Evolutionary conservation across 2,113 vertebrate genomes (phyloP), one percentile per base, ranked within the genome.

Genomic region (Datnioides undecimradiatus): DNA sequence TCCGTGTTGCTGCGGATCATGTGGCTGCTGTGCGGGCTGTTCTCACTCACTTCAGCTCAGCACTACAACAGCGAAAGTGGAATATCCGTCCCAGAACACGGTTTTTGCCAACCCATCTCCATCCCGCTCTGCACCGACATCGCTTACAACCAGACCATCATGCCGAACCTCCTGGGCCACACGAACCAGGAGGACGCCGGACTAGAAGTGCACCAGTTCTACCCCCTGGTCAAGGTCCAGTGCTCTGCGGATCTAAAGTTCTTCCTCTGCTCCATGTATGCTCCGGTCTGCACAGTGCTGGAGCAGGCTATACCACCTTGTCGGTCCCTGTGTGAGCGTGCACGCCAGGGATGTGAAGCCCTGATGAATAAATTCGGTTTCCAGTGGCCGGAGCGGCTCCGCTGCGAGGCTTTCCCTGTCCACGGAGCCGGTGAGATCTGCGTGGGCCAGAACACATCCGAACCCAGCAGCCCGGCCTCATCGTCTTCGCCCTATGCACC

Each of bases 301-400:
- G 97, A 98, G 86, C 95, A 96, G 88, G 97, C 96, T 65, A 97
- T 98, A 82, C 97, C 96, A 1, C 97, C 97, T 0, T 98, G 97
- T 80, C 94, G 97, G 16, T 96, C 96, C 6, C 87, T 98, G 55
- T 98, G 97, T 40, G 97, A 97, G 84, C 94, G 97, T 2, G 97
- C 97, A 1, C 93, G 96, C 8, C 96, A 97, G 52, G 97, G 97
- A 58, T 98, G 97, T 62, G 96, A 97, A 90, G 97, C 97, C 51
- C 94, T 98, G 23, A 98, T 98, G 96, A 98, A 98, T 75, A 98
- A 98, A 89, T 98, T 98, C 52, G 97, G 97, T 40, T 98, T 98
- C 93, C 97, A 98, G 94, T 98, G 97, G 96, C 97, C 97, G 0
- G 97, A 98, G 91, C 88, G 96, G 2, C 95, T 97, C 38, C 95